Percentiles rank a stretch among this genome's conserved stretches.
These are phyloP conservation scores for Heliconius ethilla DNA, from an alignment of 2,888 invertebrate genomes.

Conservation along the genomic window DNA sequence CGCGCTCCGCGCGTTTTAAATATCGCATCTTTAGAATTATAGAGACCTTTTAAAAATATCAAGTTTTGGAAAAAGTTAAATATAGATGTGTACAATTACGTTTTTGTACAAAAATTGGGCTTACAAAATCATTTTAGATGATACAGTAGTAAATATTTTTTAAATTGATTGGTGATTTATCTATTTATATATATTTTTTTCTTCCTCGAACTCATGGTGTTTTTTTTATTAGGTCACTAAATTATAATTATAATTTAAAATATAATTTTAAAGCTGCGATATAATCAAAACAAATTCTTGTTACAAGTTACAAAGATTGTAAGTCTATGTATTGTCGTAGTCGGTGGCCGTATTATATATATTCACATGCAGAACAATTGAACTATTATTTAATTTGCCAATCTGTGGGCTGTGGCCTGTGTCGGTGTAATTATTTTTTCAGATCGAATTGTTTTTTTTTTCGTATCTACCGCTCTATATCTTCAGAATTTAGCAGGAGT, in stretches of 20 bases:
- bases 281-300: not conserved
- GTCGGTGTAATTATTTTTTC: slow-evolving; percentile 21
- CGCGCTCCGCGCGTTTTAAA: too few relatives aligned
- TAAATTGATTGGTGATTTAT: too few relatives aligned
- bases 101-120: too few relatives aligned
- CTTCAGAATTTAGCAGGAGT: not conserved
- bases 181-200: too few relatives aligned
- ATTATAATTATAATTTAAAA: too few relatives aligned
- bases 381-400: slow-evolving; percentile 34
- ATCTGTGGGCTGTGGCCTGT: slow-evolving; percentile 20
- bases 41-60: too few relatives aligned
- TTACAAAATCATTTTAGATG: too few relatives aligned
- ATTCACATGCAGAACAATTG: slow-evolving; percentile 36
- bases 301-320: slow-evolving; percentile 10
- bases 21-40: not conserved
- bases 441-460: not conserved
- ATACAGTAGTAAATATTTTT: too few relatives aligned
- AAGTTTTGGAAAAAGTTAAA: too few relatives aligned
- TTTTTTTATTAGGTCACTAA: too few relatives aligned
- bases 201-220: too few relatives aligned
- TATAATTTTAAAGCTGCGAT: not conserved
- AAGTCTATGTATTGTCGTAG: not conserved
- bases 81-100: too few relatives aligned
- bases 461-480: not conserved
- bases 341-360: slow-evolving; percentile 16